Evolutionary conservation across 2,888 invertebrate species (phyloP), one percentile per base, ranked within the genome.

Genomic region (Scotopteryx bipunctaria): DNA sequence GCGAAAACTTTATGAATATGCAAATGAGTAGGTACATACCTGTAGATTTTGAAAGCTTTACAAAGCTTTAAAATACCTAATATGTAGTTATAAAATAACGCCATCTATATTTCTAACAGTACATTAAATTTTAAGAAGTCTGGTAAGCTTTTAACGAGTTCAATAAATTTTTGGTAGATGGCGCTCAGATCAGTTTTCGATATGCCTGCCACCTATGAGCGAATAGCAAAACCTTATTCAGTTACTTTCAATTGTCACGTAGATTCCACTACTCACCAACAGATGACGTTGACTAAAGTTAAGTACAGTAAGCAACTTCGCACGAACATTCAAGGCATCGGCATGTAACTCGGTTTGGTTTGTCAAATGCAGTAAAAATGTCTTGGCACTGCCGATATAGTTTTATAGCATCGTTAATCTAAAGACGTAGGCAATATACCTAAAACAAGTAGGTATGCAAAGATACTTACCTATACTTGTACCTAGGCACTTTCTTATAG

Each of bases 251-350:
- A 9, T 1, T 27, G 13, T 19, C 3, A 51, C 0, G 5, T 5
- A 1, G 38, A 14, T 49, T 54, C 27, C 17, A 11, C 81, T 76
- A 77, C 57, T 76, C 57, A 23, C 36, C 58, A 52, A 60, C 32
- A 83, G 83, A 68, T 79, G 71, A 63, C 74, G 23, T 15, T 57
- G 4, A 2, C 5, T 29, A 1, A 32, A 37, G 45, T 9, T 16
- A 5, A 4, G 29, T 42, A 17, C 16, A 13, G 13, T 11, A 21
- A 33, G 29, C 40, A 33, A 55, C 43, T 46, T 37, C 11, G 16
- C 25, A 41, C 31, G 14, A 35, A 37, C 40, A 52, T 56, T 56
- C 49, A 55, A 35, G 32, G 45, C 21, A 61, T 53, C 45, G n/a
- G n/a, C n/a, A n/a, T n/a, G 21, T 49, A 52, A 47, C 36, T 42